Conservation (phyloP, 1,140 invertebrate species). For the Trichonephila clavipes region DNA sequence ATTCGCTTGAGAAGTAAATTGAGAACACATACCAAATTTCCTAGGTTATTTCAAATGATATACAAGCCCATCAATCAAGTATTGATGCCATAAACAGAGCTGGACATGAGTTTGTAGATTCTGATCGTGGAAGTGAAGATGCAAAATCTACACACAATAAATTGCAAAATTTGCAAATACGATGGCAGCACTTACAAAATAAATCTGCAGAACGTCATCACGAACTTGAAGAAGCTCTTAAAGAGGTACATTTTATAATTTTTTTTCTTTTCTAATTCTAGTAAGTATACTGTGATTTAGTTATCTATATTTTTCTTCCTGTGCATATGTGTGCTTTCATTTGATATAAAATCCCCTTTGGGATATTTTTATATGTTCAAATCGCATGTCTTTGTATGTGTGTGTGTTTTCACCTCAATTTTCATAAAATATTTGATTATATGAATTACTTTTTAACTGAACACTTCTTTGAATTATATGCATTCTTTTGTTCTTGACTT, state of each 20-base stretch:
- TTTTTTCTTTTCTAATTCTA: not conserved
- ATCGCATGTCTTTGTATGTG: no score
- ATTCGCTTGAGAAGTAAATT: not conserved
- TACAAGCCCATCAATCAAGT: constrained; percentile 96
- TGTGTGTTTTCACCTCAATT: no score
- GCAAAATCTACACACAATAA: constrained; percentile 94
- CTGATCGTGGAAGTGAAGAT: constrained; percentile 91
- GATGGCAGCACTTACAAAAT: constrained; percentile 92
- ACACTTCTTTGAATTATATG: no score
- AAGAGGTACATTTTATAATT: constrained; percentile 82
- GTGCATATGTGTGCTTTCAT: no score
- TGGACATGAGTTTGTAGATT: constrained; percentile 91
- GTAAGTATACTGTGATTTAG: no score
- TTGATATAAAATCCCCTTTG: no score
- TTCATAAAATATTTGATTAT: no score
- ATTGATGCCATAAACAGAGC: constrained; percentile 97
- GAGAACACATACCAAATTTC: not conserved
- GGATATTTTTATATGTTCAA: no score
- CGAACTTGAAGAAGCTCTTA: constrained; percentile 93
- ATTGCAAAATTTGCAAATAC: constrained; percentile 91
- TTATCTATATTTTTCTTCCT: no score
- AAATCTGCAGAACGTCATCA: constrained; percentile 92
- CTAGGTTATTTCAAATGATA: constrained; percentile 94
- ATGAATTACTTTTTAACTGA: no score
- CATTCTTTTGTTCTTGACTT: not conserved